These are phyloP conservation scores for Todiramphus saurophagus DNA, from an alignment of 2,113 vertebrate species.

Conservation along the genomic window DNA sequence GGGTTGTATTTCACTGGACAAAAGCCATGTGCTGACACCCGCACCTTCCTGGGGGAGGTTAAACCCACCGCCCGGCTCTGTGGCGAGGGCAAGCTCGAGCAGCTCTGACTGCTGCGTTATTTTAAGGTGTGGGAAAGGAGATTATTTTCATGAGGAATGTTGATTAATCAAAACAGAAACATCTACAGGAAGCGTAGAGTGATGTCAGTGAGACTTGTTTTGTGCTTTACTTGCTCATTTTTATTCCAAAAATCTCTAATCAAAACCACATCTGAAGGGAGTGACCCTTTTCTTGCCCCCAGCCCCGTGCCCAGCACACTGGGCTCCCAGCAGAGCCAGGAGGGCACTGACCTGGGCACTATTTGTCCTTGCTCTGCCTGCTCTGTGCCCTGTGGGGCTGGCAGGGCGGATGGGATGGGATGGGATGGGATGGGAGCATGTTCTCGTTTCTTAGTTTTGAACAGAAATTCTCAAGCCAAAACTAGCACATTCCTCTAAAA, in stretches of 20 bases:
- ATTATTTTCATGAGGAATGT: not conserved
- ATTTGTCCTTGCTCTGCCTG: accelerated
- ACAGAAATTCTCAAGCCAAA: not conserved
- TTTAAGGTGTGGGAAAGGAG: not conserved
- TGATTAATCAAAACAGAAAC: slow-evolving; percentile 30
- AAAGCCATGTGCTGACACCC: not conserved
- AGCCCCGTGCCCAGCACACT: not conserved
- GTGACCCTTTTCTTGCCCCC: not conserved
- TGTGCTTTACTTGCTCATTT: slow-evolving; percentile 7
- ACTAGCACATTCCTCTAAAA: not conserved
- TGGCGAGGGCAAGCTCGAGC: not conserved
- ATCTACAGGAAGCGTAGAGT: not conserved
- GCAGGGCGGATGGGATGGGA: not conserved
- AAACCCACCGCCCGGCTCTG: not conserved
- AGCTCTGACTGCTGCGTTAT: not conserved
- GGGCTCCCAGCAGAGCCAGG: not conserved
- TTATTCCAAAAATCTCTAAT: slow-evolving; percentile 16
- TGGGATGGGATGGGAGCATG: not conserved
- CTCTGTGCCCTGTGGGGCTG: not conserved
- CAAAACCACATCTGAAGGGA: slow-evolving; percentile 31
- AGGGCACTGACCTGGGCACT: not conserved
- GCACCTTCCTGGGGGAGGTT: not conserved
- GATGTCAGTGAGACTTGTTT: not conserved
- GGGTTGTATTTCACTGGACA: not conserved
- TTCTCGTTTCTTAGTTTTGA: not conserved